Base-by-base conservation (phyloP, 2,888 invertebrate species). In the Suillia variegata region DNA sequence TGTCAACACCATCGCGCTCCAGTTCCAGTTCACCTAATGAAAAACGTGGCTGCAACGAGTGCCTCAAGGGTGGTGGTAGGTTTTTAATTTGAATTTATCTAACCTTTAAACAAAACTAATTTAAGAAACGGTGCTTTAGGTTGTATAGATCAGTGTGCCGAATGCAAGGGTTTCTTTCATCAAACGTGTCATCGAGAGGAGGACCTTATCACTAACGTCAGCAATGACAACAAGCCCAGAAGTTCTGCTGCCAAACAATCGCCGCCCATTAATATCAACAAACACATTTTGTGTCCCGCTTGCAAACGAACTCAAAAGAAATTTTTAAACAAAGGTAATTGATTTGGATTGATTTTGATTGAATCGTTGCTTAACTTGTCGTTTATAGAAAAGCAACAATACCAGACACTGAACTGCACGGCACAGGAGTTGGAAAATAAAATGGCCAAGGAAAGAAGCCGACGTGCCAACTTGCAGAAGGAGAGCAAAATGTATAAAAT, bases 21-120 rank as follows among this genome's bases (percentile, higher is more conserved):
- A 63, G 64, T 10, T 73, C 74, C 1, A 72, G 71, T 34, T 73
- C 74, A 2, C 72, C 73, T 8, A 72, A 74, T 57, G 70, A 69
- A 5, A 73, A 76, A 54, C 64, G 67, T 4, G 60, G 65, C 10
- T 79, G 77, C 63, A 79, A 73, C 56, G 74, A 78, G 49, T 80
- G 80, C 61, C 65, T 69, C n/a, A 78, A 76, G 54, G 64, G 65
- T 20, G 64, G 66, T n/a, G 75, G 73, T 69, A 68, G 64, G 65
- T 64, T n/a, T n/a, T n/a, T n/a, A n/a, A n/a, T n/a, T n/a, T n/a
- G n/a, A 13, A 4, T 4, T 33, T 12, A 18, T 26, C 17, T 18
- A 22, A 34, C 34, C 33, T 20, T 22, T 18, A 15, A 20, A n/a
- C 12, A n/a, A n/a, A n/a, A n/a, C n/a, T n/a, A n/a, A n/a, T n/a